These are phyloP conservation scores for Perccottus glenii DNA, from an alignment of 2,113 vertebrate genomes.

Conservation along the genomic window DNA sequence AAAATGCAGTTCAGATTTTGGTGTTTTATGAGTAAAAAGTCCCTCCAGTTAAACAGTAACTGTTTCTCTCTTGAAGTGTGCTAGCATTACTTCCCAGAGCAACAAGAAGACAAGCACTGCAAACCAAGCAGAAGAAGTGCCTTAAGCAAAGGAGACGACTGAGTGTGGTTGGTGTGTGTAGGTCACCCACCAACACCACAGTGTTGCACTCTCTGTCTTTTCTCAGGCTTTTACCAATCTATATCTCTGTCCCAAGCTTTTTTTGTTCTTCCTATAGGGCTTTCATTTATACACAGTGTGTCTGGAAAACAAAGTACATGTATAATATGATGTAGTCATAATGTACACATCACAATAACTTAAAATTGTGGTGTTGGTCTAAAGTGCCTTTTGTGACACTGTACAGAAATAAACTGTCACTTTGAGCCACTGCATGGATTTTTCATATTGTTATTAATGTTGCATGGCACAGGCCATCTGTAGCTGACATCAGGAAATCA, in stretches of 20 bases:
- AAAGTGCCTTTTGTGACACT: constrained; percentile 9
- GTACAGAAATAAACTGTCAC: constrained; percentile 9
- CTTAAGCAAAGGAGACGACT: constrained; percentile 54
- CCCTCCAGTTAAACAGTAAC: constrained; percentile 28
- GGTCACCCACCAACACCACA: constrained; percentile 9
- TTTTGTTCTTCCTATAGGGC: constrained; percentile 20
- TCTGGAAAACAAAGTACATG: not conserved
- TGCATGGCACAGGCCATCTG: constrained; percentile 59
- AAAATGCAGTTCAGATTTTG: not conserved
- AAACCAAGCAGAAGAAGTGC: constrained; percentile 76
- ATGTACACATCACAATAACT: too few relatives aligned
- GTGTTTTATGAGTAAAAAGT: constrained; percentile 23
- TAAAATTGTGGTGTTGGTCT: not conserved
- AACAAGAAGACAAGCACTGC: constrained; percentile 67
- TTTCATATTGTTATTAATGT: constrained; percentile 44
- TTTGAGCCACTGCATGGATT: not conserved
- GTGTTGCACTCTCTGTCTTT: constrained; percentile 1
- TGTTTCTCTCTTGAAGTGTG: constrained; percentile 37
- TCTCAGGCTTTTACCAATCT: constrained; percentile 5
- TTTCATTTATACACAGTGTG: constrained; percentile 6
- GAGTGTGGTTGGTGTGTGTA: constrained; percentile 16
- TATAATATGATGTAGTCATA: too few relatives aligned
- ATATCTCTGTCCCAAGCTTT: not conserved
- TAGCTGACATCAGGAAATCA: constrained; percentile 63
- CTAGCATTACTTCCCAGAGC: constrained; percentile 41